Evolutionary conservation across 1,140 invertebrate genomes (phyloP).

Genomic region (Cardiocondyla obscurior): DNA sequence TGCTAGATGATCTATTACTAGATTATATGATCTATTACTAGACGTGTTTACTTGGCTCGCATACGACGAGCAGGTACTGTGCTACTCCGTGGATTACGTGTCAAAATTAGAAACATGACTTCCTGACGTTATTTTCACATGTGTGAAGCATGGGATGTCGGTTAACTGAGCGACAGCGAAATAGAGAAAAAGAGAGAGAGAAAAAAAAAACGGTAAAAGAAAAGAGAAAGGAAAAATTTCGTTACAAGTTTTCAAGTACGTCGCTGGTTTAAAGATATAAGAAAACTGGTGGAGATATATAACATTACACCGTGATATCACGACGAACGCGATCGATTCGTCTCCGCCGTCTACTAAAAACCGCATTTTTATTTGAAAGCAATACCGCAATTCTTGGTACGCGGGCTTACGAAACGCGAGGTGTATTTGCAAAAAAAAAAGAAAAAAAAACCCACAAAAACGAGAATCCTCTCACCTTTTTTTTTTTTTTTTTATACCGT

Average conservation of each 20-base stretch:
- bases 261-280: not conserved
- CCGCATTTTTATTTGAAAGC: not conserved
- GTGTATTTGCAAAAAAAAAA: not conserved
- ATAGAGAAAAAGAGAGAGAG: not conserved
- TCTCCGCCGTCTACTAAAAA: not conserved
- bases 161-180: not conserved
- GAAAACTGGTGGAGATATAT: not conserved
- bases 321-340: not conserved
- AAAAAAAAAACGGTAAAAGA: not conserved
- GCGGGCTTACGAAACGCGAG: not conserved
- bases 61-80: not conserved
- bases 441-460: not conserved
- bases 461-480: not conserved
- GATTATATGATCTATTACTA: conserved; percentile 48
- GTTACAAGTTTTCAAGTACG: not conserved
- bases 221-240: not conserved
- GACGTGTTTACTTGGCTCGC: conserved; percentile 42
- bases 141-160: not conserved
- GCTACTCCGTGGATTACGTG: conserved; percentile 9
- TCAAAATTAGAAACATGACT: conserved; percentile 41
- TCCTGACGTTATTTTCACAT: conserved; percentile 33
- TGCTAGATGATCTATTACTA: conserved; percentile 36
- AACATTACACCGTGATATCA: not conserved
- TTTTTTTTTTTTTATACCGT: not conserved
- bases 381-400: not conserved